Evolutionary conservation across 2,888 invertebrate species (phyloP).

Genomic region (Mongoloraphidia duomilia): DNA sequence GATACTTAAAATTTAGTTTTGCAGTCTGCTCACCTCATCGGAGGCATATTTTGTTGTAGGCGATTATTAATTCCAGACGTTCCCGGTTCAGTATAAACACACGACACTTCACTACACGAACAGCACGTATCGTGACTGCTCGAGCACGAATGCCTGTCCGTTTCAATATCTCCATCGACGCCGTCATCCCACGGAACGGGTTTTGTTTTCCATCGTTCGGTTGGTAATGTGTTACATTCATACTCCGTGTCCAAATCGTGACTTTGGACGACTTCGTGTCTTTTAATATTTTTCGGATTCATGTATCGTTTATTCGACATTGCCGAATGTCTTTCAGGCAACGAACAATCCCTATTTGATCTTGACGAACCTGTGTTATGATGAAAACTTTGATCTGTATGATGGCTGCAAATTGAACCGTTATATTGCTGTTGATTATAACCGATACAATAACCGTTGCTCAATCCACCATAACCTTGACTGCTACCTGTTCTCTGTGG

Average conservation of each 20-base stretch:
- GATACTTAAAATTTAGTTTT: too few relatives aligned
- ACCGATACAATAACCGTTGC: background rate
- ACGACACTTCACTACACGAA: constrained; percentile 47
- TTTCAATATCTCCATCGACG: constrained; percentile 30
- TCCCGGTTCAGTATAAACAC: constrained; percentile 44
- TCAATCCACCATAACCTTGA: background rate
- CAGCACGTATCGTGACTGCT: constrained; percentile 40
- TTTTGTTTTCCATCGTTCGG: constrained; percentile 23
- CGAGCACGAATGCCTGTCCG: constrained; percentile 33
- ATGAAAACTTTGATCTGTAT: background rate
- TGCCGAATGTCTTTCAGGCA: background rate
- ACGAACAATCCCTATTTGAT: background rate
- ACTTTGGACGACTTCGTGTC: background rate
- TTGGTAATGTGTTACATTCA: background rate
- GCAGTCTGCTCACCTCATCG: too few relatives aligned
- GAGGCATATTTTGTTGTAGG: too few relatives aligned
- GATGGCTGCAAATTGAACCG: background rate
- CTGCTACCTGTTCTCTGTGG: background rate
- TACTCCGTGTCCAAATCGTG: background rate
- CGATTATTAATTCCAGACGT: constrained; percentile 16
- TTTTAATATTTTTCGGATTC: background rate
- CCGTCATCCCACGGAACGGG: constrained; percentile 26
- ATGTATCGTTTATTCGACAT: background rate
- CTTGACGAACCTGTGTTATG: background rate
- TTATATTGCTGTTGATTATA: background rate